phyloP scores from a whole-genome alignment of 2,113 vertebrate species.

The Microtus montanus region DNA sequence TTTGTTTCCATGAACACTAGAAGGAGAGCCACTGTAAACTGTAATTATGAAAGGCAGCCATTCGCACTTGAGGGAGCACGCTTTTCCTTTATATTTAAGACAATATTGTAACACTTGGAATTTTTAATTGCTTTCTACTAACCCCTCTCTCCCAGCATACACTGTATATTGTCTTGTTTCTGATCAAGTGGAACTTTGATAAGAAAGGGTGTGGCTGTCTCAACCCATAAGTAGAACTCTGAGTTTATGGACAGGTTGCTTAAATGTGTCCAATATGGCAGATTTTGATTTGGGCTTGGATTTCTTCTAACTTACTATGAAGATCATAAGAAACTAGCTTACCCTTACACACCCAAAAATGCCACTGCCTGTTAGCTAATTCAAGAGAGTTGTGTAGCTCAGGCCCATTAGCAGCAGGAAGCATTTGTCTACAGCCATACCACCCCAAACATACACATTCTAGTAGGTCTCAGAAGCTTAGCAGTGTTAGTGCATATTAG shows the following conservation, averaged over 20 bases:
- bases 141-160: background rate
- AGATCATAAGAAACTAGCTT: conserved; percentile 16
- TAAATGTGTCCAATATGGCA: background rate
- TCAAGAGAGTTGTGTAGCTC: background rate
- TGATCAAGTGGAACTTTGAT: background rate
- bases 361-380: background rate
- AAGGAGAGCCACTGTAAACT: background rate
- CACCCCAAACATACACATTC: background rate
- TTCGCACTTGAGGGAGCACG: background rate
- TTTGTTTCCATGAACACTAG: conserved; percentile 3
- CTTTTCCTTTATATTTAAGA: background rate
- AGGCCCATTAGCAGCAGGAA: background rate
- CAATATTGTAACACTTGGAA: background rate
- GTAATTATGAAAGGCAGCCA: background rate
- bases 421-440: background rate
- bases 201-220: background rate
- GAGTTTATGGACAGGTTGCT: background rate
- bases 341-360: background rate
- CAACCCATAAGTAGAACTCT: background rate
- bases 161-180: background rate
- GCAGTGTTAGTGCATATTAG: background rate
- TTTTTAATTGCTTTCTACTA: background rate
- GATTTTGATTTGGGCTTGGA: background rate
- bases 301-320: background rate
- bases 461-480: background rate